Conservation (phyloP, 2,113 vertebrate species). For the Saguinus midas region DNA sequence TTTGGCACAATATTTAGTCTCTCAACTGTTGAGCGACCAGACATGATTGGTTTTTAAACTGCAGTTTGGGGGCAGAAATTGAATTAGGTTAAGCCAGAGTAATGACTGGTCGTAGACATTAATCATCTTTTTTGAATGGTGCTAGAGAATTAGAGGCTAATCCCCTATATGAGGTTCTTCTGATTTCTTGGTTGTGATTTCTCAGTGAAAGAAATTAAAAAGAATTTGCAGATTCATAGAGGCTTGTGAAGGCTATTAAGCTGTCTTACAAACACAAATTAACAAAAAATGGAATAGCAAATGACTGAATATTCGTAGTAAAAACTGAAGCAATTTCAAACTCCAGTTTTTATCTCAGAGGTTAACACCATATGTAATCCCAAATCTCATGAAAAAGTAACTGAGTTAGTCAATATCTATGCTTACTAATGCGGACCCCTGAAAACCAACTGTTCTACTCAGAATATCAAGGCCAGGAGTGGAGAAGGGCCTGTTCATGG, state of each 20-base stretch:
- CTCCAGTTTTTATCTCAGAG: neutral
- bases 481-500: no score
- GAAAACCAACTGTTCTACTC: neutral
- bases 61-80: constrained; percentile 17
- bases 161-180: neutral
- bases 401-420: neutral
- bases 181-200: constrained; percentile 38
- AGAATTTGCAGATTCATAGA: neutral
- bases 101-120: neutral
- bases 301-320: constrained; percentile 21
- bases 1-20: neutral
- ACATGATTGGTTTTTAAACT: constrained; percentile 21
- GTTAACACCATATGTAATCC: neutral
- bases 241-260: neutral
- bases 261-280: neutral
- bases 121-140: neutral
- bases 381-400: neutral
- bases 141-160: constrained; percentile 8
- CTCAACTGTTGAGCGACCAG: neutral
- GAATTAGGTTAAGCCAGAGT: constrained; percentile 19
- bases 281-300: neutral
- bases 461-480: neutral
- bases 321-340: neutral
- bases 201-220: neutral
- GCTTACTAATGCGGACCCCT: neutral